Conservation (phyloP, 2,888 invertebrate species). For the Neria commutata region DNA sequence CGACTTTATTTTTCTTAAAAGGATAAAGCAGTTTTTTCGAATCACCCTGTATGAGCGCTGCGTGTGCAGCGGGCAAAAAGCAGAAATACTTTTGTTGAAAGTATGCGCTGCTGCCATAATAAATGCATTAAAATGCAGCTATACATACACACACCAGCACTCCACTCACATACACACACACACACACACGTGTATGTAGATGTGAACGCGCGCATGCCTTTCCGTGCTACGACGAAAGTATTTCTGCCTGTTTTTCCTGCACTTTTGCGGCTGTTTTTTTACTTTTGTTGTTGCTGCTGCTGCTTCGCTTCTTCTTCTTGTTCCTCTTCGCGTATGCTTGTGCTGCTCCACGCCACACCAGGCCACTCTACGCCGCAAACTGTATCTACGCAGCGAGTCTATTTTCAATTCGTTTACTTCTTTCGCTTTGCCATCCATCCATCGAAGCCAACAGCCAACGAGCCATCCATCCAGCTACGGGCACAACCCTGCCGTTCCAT, state of each 20-base stretch:
- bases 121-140: too few species aligned
- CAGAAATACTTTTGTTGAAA: neutral
- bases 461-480: too few species aligned
- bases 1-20: neutral
- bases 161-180: neutral
- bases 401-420: conserved; percentile 43
- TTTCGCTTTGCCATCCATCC: conserved; percentile 17
- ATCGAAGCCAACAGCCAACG: too few species aligned
- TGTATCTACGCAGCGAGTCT: conserved; percentile 32
- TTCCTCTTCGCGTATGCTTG: neutral
- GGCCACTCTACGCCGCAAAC: too few species aligned
- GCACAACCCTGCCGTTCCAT: too few species aligned
- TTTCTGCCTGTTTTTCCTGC: neutral
- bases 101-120: neutral
- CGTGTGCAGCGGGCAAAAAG: neutral
- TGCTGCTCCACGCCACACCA: neutral
- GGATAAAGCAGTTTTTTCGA: neutral
- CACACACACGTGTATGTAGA: neutral
- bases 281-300: neutral
- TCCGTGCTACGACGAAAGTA: neutral
- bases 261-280: conserved; percentile 5
- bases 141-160: too few species aligned
- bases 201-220: too few species aligned
- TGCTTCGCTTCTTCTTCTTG: neutral
- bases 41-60: neutral